These are phyloP conservation scores for Eupristina koningsbergeri DNA, from an alignment of 1,140 invertebrate genomes.

Conservation along the genomic window DNA sequence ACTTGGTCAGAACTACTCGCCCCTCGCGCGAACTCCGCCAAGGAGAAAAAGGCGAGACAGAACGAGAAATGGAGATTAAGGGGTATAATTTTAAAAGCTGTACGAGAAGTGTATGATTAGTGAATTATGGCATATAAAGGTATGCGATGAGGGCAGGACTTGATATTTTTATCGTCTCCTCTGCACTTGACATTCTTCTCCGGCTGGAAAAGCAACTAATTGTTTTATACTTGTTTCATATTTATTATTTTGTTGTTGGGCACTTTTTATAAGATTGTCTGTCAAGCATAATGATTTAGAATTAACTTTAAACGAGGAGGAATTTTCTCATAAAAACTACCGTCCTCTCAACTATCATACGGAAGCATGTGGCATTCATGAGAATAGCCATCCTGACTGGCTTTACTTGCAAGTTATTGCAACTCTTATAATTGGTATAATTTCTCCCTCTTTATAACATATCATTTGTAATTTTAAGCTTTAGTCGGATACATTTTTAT, in stretches of 20 bases:
- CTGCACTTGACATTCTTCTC: slow-evolving; percentile 11
- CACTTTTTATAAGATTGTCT: background rate
- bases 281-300: slow-evolving; percentile 24
- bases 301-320: slow-evolving; percentile 10
- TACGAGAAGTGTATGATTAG: slow-evolving; percentile 30
- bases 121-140: slow-evolving; percentile 14
- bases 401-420: background rate
- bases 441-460: background rate
- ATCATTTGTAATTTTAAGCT: background rate
- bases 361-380: background rate
- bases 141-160: background rate
- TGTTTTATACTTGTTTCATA: background rate
- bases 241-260: background rate
- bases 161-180: slow-evolving; percentile 26
- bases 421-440: background rate
- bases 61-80: slow-evolving; percentile 43
- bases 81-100: slow-evolving; percentile 34
- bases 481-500: background rate
- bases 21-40: background rate
- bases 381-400: background rate
- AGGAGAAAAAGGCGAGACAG: background rate
- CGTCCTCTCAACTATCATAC: background rate
- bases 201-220: background rate
- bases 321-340: slow-evolving; percentile 16
- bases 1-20: background rate